phyloP scores from a whole-genome alignment of 2,797 vertebrate genomes.

The Catamblyrhynchus diadema region DNA sequence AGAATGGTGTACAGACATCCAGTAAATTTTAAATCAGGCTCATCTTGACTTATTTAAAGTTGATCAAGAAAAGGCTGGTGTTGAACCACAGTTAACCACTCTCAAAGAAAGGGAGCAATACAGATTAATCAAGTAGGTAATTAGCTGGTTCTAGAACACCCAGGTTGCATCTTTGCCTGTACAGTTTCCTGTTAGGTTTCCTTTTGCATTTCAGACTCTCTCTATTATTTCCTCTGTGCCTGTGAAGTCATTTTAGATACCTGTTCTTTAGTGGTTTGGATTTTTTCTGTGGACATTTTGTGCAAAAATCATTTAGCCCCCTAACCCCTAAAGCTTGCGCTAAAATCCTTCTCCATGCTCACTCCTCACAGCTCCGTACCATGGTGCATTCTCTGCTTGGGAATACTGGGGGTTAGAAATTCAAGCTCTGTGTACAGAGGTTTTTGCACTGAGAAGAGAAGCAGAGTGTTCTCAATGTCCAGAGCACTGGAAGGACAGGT shows the following conservation, averaged over 20 bases:
- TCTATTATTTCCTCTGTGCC: not conserved
- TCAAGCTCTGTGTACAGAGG: not conserved
- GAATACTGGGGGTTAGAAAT: not conserved
- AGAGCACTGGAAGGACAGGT: not conserved
- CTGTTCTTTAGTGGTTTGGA: not conserved
- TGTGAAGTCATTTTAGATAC: not conserved
- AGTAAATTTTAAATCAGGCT: not conserved
- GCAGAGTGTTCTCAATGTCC: not conserved
- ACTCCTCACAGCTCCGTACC: not conserved
- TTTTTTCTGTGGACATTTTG: not conserved
- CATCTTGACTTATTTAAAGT: not conserved
- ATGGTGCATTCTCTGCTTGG: rapidly evolving
- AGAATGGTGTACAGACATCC: not conserved
- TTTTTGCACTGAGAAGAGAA: not conserved
- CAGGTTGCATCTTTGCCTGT: not conserved
- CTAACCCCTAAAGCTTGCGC: not conserved
- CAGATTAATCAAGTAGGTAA: not conserved
- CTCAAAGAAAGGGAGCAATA: not conserved
- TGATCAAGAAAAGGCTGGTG: not conserved
- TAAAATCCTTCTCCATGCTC: not conserved
- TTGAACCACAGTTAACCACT: not conserved
- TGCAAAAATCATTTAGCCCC: not conserved
- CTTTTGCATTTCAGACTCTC: not conserved
- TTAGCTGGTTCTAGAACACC: not conserved
- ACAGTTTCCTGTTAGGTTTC: not conserved